Conservation (phyloP, 1,140 invertebrate genomes). For the Drosophila simulans region DNA sequence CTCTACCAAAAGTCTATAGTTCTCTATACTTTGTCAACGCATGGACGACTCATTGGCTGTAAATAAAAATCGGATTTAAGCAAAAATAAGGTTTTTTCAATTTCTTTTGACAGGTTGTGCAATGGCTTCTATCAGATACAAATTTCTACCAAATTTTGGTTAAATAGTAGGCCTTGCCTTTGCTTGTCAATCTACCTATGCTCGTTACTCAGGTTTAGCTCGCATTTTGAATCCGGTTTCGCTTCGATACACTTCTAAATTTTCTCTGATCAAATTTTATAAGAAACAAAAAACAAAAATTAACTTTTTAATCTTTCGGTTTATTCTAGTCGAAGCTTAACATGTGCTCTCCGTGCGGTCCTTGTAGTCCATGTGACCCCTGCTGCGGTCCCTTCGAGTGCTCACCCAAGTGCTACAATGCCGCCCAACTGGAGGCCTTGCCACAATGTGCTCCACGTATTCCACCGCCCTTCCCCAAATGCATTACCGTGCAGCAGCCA, state of each 20-base stretch:
- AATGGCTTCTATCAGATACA: not conserved
- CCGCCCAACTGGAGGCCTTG: constrained; percentile 69
- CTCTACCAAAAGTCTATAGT: constrained; percentile 29
- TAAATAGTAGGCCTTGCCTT: constrained; percentile 7
- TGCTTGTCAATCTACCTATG: not conserved
- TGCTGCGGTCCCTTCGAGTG: constrained; percentile 79
- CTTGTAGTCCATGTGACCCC: constrained; percentile 75
- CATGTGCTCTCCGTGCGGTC: constrained; percentile 73
- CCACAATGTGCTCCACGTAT: constrained; percentile 78
- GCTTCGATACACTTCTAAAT: constrained; percentile 62
- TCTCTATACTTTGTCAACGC: constrained; percentile 13
- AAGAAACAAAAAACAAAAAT: constrained; percentile 11
- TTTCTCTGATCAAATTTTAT: constrained; percentile 36
- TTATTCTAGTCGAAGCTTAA: not conserved
- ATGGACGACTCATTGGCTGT: constrained; percentile 44
- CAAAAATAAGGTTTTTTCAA: not conserved
- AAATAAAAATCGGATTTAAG: constrained; percentile 27
- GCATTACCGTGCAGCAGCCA: constrained; percentile 78
- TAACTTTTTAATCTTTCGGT: not conserved
- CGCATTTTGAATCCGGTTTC: constrained; percentile 44
- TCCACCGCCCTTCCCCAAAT: constrained; percentile 74
- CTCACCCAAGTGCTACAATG: constrained; percentile 76
- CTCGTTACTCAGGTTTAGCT: no score
- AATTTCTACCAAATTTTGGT: not conserved
- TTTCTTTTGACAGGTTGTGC: not conserved